A percentile compares a stretch with the other conserved stretches of the same genome.
Evolutionary conservation across 2,888 invertebrate genomes (phyloP).

Genomic region (Metalampra italica): DNA sequence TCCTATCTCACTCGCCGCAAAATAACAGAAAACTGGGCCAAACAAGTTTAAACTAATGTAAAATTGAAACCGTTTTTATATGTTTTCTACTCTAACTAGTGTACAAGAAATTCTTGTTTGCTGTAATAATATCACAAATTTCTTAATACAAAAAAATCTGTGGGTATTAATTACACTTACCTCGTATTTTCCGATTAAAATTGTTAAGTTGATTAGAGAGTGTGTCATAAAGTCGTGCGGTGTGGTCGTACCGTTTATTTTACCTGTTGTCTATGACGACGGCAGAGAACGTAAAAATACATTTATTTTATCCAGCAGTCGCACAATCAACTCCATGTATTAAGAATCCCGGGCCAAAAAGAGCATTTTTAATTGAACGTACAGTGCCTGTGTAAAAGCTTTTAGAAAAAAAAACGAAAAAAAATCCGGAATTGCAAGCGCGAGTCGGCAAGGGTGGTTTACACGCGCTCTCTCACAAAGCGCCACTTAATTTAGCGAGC

Average conservation of each 20-base stretch:
- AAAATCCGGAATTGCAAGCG: slow-evolving; percentile 40
- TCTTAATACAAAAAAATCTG: too few species aligned
- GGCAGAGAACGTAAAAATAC: background rate
- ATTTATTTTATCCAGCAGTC: background rate
- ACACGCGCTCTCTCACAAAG: slow-evolving; percentile 50
- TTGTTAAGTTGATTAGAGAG: too few species aligned
- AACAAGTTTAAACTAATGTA: background rate
- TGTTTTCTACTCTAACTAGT: too few species aligned
- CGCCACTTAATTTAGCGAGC: slow-evolving; percentile 49
- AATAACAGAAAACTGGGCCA: background rate
- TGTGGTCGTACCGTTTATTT: too few species aligned
- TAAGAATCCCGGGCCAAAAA: slow-evolving; percentile 32
- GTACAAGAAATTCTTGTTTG: too few species aligned
- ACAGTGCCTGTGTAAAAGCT: slow-evolving; percentile 53
- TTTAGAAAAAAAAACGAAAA: slow-evolving; percentile 47
- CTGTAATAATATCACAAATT: too few species aligned
- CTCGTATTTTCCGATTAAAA: too few species aligned
- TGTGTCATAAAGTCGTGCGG: too few species aligned
- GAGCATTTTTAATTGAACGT: slow-evolving; percentile 54
- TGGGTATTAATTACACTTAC: too few species aligned
- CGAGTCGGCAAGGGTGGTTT: slow-evolving; percentile 45
- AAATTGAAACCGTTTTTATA: background rate
- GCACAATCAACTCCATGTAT: slow-evolving; percentile 40
- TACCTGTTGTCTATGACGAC: too few species aligned
- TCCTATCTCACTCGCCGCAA: slow-evolving; percentile 1